Percentiles rank a stretch among this genome's conserved stretches.
phyloP scores from a whole-genome alignment of 2,113 vertebrate genomes.

The Prietella phreatophila region DNA sequence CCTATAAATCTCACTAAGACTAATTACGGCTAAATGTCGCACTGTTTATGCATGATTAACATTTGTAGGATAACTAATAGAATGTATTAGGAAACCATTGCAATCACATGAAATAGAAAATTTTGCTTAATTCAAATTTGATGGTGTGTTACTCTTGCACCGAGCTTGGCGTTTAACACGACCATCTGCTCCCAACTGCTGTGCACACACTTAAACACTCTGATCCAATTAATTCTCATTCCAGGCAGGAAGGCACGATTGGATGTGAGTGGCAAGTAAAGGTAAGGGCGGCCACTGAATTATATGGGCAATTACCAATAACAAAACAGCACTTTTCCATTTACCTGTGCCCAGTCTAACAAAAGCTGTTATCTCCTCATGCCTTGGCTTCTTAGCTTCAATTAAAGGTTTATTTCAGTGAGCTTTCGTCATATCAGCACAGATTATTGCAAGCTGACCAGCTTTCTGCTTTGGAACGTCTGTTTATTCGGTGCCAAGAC shows the following conservation, averaged over 20 bases:
- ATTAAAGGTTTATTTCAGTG: conserved; percentile 66
- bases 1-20: conserved; percentile 19
- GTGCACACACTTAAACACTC: conserved; percentile 28
- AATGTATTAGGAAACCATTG: conserved; percentile 19
- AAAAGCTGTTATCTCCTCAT: conserved; percentile 61
- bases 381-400: conserved; percentile 55
- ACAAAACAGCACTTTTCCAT: conserved; percentile 55
- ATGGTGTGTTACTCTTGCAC: conserved; percentile 35
- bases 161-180: conserved; percentile 36
- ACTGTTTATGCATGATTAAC: conserved; percentile 39
- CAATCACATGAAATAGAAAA: conserved; percentile 26
- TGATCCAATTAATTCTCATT: conserved; percentile 44
- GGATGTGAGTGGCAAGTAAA: conserved; percentile 34
- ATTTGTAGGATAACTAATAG: conserved; percentile 37
- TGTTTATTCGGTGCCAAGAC: background rate
- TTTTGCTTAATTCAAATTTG: conserved; percentile 40
- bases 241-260: conserved; percentile 35
- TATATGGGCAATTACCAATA: conserved; percentile 58
- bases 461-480: background rate
- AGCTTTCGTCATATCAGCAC: conserved; percentile 5
- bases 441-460: conserved; percentile 6
- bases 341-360: conserved; percentile 63
- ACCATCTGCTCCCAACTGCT: conserved; percentile 37
- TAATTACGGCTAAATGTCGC: conserved; percentile 30
- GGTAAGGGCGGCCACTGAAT: conserved; percentile 45